Evolutionary conservation across 92 coral and sea anemone genomes (phyloP).

Genomic region (Epizoanthus scotinus): DNA sequence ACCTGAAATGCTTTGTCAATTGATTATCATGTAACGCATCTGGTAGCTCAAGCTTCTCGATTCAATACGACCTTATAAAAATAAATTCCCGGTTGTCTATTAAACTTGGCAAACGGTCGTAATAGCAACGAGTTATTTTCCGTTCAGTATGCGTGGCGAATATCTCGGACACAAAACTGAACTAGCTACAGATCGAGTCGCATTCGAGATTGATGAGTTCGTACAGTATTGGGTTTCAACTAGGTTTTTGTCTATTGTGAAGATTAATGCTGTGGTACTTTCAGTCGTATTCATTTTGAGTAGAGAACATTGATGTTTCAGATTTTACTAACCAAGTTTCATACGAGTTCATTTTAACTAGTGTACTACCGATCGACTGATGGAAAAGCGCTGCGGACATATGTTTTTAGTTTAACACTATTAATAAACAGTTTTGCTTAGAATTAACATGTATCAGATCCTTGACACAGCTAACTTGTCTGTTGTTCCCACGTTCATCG

Average conservation of each 20-base stretch:
- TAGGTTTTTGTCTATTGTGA: not conserved
- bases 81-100: not conserved
- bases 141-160: not conserved
- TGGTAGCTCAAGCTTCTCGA: not conserved
- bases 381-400: no score
- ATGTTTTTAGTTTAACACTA: no score
- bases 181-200: not conserved
- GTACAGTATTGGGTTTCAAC: slow-evolving; percentile 31
- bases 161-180: not conserved
- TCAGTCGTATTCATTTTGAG: no score
- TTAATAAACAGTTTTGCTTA: no score
- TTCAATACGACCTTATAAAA: not conserved
- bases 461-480: no score
- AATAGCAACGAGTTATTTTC: not conserved
- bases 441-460: no score
- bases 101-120: not conserved
- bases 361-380: no score
- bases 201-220: slow-evolving; percentile 17
- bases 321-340: no score
- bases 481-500: no score
- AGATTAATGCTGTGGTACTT: no score
- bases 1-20: slow-evolving; percentile 14
- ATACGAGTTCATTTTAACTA: no score
- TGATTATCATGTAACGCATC: not conserved
- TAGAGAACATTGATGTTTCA: no score